Evolutionary conservation across 1,140 invertebrate genomes (phyloP).

Genomic region (Camponotus pennsylvanicus): DNA sequence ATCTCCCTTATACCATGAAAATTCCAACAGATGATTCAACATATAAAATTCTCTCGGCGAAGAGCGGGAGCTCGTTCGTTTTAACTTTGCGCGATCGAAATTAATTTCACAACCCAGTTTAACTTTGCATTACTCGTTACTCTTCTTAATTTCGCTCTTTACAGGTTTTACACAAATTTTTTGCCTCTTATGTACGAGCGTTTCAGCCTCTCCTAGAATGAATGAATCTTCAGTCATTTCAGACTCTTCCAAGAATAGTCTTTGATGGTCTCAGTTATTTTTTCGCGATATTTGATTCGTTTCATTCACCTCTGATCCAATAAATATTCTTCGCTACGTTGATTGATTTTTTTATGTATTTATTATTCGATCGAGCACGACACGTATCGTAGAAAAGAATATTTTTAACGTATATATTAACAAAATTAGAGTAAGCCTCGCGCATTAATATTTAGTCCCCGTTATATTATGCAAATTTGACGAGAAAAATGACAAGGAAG

Average conservation of each 20-base stretch:
- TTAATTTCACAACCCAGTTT: constrained; percentile 2
- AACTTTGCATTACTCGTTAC: background rate
- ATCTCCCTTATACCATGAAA: background rate
- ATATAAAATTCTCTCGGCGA: background rate
- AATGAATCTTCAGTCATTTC: too few relatives aligned
- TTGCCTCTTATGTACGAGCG: background rate
- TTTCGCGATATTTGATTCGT: background rate
- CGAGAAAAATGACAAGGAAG: background rate
- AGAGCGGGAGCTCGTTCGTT: background rate
- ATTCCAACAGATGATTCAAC: background rate
- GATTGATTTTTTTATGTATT: too few relatives aligned
- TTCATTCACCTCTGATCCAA: background rate
- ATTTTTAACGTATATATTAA: background rate
- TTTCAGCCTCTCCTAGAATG: background rate
- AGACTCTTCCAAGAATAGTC: background rate
- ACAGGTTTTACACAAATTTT: background rate
- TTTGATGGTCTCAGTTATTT: background rate
- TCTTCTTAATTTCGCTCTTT: background rate
- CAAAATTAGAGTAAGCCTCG: background rate
- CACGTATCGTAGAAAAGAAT: background rate
- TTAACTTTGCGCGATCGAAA: constrained; percentile 6
- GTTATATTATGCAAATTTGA: constrained; percentile 20
- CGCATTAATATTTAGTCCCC: background rate
- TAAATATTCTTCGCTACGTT: background rate
- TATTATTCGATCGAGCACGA: background rate